Conservation (phyloP, 1,140 invertebrate species). For the Pinna nobilis region DNA sequence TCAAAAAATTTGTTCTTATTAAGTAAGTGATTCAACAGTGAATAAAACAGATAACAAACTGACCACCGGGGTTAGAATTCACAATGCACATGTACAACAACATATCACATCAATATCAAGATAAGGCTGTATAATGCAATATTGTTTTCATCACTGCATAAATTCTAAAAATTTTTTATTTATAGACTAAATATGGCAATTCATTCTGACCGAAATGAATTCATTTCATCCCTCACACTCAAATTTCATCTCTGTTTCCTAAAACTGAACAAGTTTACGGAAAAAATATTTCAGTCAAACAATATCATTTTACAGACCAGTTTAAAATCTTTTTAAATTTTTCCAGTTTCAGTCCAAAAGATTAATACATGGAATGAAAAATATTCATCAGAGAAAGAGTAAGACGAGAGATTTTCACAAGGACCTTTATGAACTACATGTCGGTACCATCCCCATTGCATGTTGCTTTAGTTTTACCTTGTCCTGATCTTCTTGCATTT, state of each 20-base stretch:
- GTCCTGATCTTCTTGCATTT: conserved; percentile 58
- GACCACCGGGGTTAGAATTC: too few species aligned
- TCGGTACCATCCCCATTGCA: neutral
- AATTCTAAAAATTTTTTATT: neutral
- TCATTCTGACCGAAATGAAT: too few species aligned
- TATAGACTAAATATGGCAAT: neutral
- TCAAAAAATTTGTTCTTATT: too few species aligned
- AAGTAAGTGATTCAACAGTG: too few species aligned
- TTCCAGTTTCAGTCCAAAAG: neutral
- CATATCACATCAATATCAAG: neutral
- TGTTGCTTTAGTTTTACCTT: conserved; percentile 46
- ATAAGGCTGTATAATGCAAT: neutral
- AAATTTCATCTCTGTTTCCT: neutral
- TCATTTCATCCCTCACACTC: neutral
- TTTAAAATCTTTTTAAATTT: conserved; percentile 6
- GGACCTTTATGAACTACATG: neutral
- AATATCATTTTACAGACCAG: neutral
- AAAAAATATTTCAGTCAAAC: neutral
- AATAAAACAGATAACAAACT: too few species aligned
- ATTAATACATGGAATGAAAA: neutral
- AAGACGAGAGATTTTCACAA: neutral
- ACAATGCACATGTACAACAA: too few species aligned
- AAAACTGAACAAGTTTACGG: neutral
- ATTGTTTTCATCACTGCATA: neutral
- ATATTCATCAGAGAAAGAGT: neutral